Percentiles rank a stretch among this genome's conserved stretches.
Conservation (phyloP, 2,888 invertebrate species). For the Adineta ricciae region DNA sequence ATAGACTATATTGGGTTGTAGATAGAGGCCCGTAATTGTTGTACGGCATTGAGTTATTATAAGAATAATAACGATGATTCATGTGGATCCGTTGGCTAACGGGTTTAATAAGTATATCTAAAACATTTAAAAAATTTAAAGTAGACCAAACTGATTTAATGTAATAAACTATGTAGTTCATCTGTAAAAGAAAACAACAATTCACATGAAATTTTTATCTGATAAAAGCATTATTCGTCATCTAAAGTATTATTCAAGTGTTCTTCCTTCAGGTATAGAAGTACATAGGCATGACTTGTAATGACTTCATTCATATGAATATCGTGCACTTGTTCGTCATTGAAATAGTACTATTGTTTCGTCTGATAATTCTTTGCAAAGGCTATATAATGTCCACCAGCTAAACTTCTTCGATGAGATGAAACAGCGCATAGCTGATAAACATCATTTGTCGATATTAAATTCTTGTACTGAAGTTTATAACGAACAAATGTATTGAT, state of each 20-base stretch:
- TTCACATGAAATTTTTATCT: no score
- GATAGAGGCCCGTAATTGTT: no score
- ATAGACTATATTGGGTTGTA: no score
- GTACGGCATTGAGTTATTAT: no score
- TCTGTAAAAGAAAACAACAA: no score
- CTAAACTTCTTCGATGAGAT: slow-evolving; percentile 29
- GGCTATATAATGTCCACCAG: slow-evolving; percentile 30
- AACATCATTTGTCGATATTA: background rate
- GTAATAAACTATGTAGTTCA: no score
- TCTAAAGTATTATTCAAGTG: background rate
- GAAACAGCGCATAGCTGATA: slow-evolving; percentile 29
- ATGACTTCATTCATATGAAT: background rate
- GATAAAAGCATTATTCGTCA: no score
- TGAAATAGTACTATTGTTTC: background rate
- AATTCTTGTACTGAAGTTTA: background rate
- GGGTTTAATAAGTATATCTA: no score
- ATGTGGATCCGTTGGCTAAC: no score
- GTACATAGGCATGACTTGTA: background rate
- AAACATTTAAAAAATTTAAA: no score
- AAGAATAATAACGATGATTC: no score
- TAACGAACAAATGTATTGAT: slow-evolving; percentile 26
- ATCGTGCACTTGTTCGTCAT: background rate
- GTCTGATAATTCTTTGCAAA: background rate
- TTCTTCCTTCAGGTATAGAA: background rate
- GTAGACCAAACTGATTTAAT: no score